Conservation (phyloP, 2,888 invertebrate species). For the Acanthoscelides obtectus region DNA sequence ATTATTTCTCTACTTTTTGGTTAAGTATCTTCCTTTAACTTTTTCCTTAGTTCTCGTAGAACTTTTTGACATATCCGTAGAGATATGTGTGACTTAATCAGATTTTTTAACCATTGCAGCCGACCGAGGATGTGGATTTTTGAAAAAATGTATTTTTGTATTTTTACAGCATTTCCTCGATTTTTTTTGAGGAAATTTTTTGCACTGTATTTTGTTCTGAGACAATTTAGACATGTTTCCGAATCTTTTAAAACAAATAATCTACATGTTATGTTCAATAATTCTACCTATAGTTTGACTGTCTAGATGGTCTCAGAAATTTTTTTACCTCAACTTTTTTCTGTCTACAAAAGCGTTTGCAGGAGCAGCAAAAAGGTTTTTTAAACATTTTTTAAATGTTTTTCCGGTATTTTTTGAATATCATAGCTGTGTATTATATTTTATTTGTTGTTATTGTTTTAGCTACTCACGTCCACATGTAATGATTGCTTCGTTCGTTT, state of each 20-base stretch:
- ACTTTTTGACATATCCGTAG: constrained; percentile 47
- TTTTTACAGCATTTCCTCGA: constrained; percentile 39
- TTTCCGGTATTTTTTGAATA: constrained; percentile 27
- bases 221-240: not conserved
- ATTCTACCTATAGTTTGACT: too few relatives aligned
- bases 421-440: constrained; percentile 33
- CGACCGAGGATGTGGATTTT: constrained; percentile 41
- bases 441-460: constrained; percentile 44
- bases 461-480: constrained; percentile 69
- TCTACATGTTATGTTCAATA: too few relatives aligned
- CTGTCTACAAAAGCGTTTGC: constrained; percentile 52
- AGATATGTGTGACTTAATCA: constrained; percentile 45
- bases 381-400: constrained; percentile 33
- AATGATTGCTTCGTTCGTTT: constrained; percentile 59
- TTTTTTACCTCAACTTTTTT: constrained; percentile 37
- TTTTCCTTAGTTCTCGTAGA: constrained; percentile 16
- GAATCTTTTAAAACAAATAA: too few relatives aligned
- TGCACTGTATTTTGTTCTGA: not conserved
- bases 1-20: constrained; percentile 7
- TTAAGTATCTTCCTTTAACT: constrained; percentile 6
- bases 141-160: constrained; percentile 31
- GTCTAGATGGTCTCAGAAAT: constrained; percentile 10
- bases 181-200: constrained; percentile 22
- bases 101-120: constrained; percentile 48
- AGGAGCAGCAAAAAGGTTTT: constrained; percentile 47